phyloP scores from a whole-genome alignment of 1,140 invertebrate species.

The Brachionus rotundiformis region DNA sequence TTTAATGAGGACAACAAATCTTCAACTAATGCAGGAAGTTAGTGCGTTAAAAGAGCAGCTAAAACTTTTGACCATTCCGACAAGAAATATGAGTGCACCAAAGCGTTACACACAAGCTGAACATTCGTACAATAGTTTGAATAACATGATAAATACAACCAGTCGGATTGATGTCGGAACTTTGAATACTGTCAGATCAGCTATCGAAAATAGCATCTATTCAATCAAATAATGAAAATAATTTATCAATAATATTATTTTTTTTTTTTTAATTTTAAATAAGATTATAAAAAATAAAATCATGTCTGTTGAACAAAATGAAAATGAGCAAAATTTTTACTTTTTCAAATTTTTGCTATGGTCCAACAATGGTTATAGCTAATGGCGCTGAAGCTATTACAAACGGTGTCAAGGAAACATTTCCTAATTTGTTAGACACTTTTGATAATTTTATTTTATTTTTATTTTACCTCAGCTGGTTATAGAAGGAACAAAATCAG shows the following conservation, averaged over 20 bases:
- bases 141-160: background rate
- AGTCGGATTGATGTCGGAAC: conserved; percentile 7
- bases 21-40: conserved; percentile 23
- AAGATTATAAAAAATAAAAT: too few species aligned
- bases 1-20: conserved; percentile 36
- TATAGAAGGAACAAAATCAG: too few species aligned
- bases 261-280: too few species aligned
- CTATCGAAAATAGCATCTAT: background rate
- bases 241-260: too few species aligned
- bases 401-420: background rate
- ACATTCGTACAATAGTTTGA: background rate
- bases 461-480: too few species aligned
- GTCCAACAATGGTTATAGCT: background rate
- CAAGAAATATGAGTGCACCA: background rate
- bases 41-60: conserved; percentile 15
- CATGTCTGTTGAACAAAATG: too few species aligned
- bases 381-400: background rate
- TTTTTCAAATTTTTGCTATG: background rate
- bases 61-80: background rate
- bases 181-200: background rate
- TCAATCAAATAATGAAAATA: background rate
- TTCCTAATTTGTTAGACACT: background rate
- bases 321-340: too few species aligned
- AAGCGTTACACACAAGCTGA: background rate
- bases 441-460: too few species aligned